Evolutionary conservation across 2,888 invertebrate species (phyloP), one percentile per base, ranked within the genome.

Genomic region (Hedya salicella): DNA sequence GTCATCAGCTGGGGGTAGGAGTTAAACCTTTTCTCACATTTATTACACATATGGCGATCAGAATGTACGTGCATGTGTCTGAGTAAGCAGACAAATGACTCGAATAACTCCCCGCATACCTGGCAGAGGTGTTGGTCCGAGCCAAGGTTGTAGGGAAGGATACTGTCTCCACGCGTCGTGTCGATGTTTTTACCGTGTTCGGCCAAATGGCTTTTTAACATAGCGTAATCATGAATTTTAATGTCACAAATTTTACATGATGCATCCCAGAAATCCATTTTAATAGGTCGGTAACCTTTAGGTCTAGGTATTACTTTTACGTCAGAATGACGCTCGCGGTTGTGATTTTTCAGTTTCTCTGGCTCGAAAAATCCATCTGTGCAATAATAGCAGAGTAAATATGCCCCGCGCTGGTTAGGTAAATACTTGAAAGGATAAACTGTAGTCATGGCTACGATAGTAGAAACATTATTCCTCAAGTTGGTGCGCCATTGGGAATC

Each of bases 381-480:
- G 69, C 91, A 91, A 69, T 85, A 91, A 73, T 82, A 91, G 68
- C 91, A 91, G 11, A 88, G 57, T n/a, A 57, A 57, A 9, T 30
- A n/a, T 13, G 57, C 44, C 11, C 54, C 54, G 5, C 42, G 42
- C 16, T 11, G 30, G 30, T 44, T 46, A 3, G 71, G 57, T 89
- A 91, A 0, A 85, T 91, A 91, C 70, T 89, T 91, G 70, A 91
- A 91, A 8, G 91, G 91, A 71, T 86, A 91, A 0, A 91, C 91
- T 0, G 91, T 90, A 65, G 83, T 85, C 0, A 82, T 78, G 40
- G 87, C 83, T 71, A 90, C 75, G 64, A 91, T 85, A 50, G 79
- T 77, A 6, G 82, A 74, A 49, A 91, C 84, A 70, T 91, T 91
- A 75, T 81, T 87, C 73, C 90, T 81, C 80, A 88, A 89, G 25